Evolutionary conservation across 2,888 invertebrate species (phyloP), one percentile per base, ranked within the genome.

Genomic region (Rutpela maculata): DNA sequence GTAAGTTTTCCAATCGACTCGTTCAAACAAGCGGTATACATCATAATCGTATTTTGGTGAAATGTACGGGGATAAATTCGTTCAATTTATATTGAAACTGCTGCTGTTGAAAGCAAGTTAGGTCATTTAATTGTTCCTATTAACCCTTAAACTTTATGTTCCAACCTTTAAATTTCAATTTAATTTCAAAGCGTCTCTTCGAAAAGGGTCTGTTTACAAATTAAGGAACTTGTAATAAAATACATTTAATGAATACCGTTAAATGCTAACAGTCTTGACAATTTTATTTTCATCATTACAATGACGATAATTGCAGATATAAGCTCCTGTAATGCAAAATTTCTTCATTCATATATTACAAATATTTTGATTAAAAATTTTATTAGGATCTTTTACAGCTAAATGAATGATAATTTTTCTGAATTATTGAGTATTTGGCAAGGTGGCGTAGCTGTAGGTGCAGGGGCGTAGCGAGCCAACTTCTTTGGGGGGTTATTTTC

Each of bases 71-170:
- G 81, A 80, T 82, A 83, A 83, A 82, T 83, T 72, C 68, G 76
- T 71, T 76, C 80, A 75, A 83, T 83, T 83, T 83, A 83, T 83
- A 79, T 80, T 73, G 82, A 77, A 74, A 78, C 82, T 79, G 82
- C 80, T 82, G 81, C 70, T 74, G 75, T 56, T 83, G 83, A 83
- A 80, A 78, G 80, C 80, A 70, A 80, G 76, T 81, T 78, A 78
- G 80, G 76, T 78, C 80, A 81, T 80, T 80, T 81, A 81, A 81
- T 80, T 80, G 80, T 75, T 74, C 74, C 80, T 73, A 76, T 79
- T 79, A 75, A 71, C 77, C 76, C 73, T 67, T 75, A 73, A 76
- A 78, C 57, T 69, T 57, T 69, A 59, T 35, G 56, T 59, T 56
- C 69, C 69, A 75, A 71, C 77, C 78, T 78, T 79, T 72, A 71